Evolutionary conservation across 2,797 vertebrate genomes (phyloP).

Genomic region (Enteromius argenteus): DNA sequence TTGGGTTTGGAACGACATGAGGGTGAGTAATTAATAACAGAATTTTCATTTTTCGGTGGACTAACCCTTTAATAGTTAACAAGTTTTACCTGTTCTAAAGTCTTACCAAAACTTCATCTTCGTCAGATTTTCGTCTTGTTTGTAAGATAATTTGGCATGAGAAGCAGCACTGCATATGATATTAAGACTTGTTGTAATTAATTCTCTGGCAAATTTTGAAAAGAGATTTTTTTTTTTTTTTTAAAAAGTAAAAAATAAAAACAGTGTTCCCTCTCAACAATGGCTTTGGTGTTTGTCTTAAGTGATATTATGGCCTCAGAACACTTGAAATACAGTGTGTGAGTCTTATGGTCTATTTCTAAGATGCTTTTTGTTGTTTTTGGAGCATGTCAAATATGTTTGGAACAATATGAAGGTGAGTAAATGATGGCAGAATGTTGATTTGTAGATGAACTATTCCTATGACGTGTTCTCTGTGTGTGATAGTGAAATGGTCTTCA

Average conservation of each 20-base stretch:
- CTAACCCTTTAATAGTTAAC: too few species aligned
- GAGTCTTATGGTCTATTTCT: background rate
- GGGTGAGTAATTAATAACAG: too few species aligned
- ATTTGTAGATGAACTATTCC: slow-evolving; percentile 31
- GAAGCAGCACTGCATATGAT: background rate
- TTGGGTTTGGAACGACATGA: too few species aligned
- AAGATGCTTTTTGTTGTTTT: slow-evolving; percentile 10
- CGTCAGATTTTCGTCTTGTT: background rate
- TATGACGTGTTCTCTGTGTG: slow-evolving; percentile 50
- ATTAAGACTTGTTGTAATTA: background rate
- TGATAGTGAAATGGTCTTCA: slow-evolving; percentile 37
- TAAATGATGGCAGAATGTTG: background rate
- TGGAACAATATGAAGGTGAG: slow-evolving; percentile 18
- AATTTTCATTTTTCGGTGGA: too few species aligned
- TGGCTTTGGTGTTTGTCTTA: background rate
- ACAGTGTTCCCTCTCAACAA: background rate
- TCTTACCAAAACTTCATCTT: too few species aligned
- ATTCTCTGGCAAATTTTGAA: background rate
- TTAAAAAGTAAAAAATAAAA: background rate
- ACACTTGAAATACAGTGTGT: background rate
- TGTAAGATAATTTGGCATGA: background rate
- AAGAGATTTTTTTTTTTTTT: background rate
- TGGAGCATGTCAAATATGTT: slow-evolving; percentile 9
- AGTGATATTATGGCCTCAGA: background rate
- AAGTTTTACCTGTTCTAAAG: too few species aligned